Evolutionary conservation across 1,140 invertebrate species (phyloP).

Genomic region (Drosophila melanogaster): DNA sequence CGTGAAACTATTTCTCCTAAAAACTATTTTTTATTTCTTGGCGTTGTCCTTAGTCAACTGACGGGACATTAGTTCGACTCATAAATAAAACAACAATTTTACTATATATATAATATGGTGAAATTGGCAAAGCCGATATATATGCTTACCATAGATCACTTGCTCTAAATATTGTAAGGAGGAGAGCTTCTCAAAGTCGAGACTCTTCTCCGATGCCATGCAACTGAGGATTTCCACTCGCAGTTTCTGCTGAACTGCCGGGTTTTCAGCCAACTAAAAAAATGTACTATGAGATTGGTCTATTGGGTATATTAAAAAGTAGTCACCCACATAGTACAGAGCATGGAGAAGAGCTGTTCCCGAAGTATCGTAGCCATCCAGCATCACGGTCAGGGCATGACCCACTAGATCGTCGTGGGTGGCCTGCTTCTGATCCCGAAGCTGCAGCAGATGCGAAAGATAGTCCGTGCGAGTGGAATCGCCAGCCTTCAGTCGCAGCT

Average conservation of each 20-base stretch:
- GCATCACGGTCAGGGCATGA: slow-evolving; percentile 85
- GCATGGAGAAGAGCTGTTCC: slow-evolving; percentile 66
- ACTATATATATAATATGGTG: too few species aligned
- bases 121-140: too few species aligned
- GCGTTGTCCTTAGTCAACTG: too few species aligned
- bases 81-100: too few species aligned
- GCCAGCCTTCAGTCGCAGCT: slow-evolving; percentile 72
- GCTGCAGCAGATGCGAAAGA: slow-evolving; percentile 77
- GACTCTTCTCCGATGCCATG: slow-evolving; percentile 5
- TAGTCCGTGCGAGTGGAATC: slow-evolving; percentile 75
- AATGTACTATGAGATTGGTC: background rate
- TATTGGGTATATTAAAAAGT: background rate
- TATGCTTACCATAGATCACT: slow-evolving; percentile 63
- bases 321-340: slow-evolving; percentile 71
- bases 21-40: too few species aligned
- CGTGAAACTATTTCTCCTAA: too few species aligned
- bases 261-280: slow-evolving; percentile 62
- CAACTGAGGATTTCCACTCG: slow-evolving; percentile 70
- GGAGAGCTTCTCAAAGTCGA: slow-evolving; percentile 56
- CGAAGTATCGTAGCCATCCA: slow-evolving; percentile 88
- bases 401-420: slow-evolving; percentile 87
- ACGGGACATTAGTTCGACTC: too few species aligned
- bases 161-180: slow-evolving; percentile 73
- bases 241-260: slow-evolving; percentile 57
- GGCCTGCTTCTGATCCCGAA: slow-evolving; percentile 84